Evolutionary conservation across 2,888 invertebrate species (phyloP).

Genomic region (Plebejus anna): DNA sequence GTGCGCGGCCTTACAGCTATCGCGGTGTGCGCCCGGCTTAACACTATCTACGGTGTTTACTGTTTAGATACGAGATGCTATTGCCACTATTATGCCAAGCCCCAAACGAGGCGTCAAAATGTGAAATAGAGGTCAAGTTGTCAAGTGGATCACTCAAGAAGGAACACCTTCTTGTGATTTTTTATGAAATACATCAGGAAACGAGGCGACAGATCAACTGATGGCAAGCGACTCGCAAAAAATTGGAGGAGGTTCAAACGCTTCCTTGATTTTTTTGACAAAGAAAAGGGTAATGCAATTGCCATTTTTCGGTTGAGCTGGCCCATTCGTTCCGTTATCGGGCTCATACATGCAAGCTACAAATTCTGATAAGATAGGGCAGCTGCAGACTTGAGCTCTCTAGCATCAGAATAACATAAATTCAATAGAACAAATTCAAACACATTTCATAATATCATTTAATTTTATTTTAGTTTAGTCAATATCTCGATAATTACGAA

Average conservation of each 20-base stretch:
- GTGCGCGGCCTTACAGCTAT: slow-evolving; percentile 54
- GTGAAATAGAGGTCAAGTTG: neutral
- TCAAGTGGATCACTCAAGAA: neutral
- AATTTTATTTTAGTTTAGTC: neutral
- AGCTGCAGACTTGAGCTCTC: too few species aligned
- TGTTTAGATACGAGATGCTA: slow-evolving; percentile 2
- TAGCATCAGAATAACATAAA: neutral
- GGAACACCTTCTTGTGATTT: neutral
- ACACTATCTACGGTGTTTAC: neutral
- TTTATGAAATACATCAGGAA: neutral
- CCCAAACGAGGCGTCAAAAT: neutral
- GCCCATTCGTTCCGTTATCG: too few species aligned
- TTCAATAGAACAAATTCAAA: neutral
- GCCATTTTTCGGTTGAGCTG: too few species aligned
- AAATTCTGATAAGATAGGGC: too few species aligned
- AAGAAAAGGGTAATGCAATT: too few species aligned
- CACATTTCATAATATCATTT: neutral
- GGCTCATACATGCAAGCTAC: too few species aligned
- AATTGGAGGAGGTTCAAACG: too few species aligned
- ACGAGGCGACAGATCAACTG: neutral
- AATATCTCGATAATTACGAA: slow-evolving; percentile 19
- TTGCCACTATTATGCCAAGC: neutral
- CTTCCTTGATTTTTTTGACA: too few species aligned
- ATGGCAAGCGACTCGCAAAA: neutral
- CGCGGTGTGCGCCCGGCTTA: neutral